Evolutionary conservation across 2,888 invertebrate species (phyloP).

Genomic region (Lypha dubia): DNA sequence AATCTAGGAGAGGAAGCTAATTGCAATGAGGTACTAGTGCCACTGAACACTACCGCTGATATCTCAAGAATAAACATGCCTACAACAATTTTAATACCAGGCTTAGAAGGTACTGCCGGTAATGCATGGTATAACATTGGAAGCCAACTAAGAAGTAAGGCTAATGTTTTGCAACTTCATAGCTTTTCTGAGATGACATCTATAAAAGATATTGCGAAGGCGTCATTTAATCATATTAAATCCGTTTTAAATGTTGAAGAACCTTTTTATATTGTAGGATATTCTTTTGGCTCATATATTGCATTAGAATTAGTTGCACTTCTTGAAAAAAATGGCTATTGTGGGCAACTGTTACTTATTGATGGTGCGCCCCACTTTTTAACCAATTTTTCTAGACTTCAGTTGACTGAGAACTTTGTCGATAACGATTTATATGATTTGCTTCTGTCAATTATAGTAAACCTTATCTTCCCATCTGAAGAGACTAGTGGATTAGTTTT

Average conservation of each 20-base stretch:
- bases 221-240: conserved; percentile 84
- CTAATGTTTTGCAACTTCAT: conserved; percentile 79
- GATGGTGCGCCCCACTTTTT: conserved; percentile 92
- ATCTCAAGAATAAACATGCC: conserved; percentile 75
- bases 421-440: conserved; percentile 80
- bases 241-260: conserved; percentile 85
- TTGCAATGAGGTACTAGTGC: conserved; percentile 85
- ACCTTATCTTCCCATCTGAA: conserved; percentile 79
- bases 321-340: conserved; percentile 87
- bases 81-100: conserved; percentile 85
- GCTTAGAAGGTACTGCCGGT: conserved; percentile 87
- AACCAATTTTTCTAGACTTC: conserved; percentile 83
- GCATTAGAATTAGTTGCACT: conserved; percentile 90
- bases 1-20: conserved; percentile 86
- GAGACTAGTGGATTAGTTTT: conserved; percentile 83
- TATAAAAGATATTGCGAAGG: conserved; percentile 77
- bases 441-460: conserved; percentile 78
- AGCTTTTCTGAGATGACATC: conserved; percentile 76
- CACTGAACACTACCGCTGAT: conserved; percentile 83
- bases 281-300: conserved; percentile 93
- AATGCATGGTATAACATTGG: conserved; percentile 81
- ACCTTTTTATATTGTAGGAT: conserved; percentile 91
- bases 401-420: conserved; percentile 76
- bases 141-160: conserved; percentile 75
- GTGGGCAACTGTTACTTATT: conserved; percentile 88